Base-by-base conservation (phyloP, 2,888 invertebrate species). In the Parasteatoda lunata region DNA sequence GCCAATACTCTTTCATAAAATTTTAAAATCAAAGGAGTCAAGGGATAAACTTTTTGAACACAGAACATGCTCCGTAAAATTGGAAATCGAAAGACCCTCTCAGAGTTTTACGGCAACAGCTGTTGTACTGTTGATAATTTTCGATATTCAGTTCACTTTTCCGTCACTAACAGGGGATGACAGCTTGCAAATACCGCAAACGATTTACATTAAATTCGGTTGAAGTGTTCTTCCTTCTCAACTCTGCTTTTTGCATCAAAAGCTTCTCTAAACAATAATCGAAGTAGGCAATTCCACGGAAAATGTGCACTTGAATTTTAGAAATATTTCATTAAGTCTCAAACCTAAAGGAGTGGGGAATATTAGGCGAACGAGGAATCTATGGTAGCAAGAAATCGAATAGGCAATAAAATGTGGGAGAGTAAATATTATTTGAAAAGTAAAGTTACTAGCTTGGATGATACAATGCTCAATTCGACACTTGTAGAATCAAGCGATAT, bases 81-180 rank as follows among this genome's bases (percentile, higher is more conserved):
- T 59, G 59, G 59, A 59, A 59, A 11, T 59, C 59, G 59, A 59
- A 59, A 59, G n/a, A n/a, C 11, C 9, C 45, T 68, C 30, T n/a
- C 59, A 3, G 13, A 13, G 9, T 77, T 69, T 69, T 69, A 47
- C 47, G n/a, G 52, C n/a, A 54, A 45, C 54, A 69, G 69, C 68
- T 69, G 77, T 69, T 77, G 59, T 47, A 7, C 45, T n/a, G 52
- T 69, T 51, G 48, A 76, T 52, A 66, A 47, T 47, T 68, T 77
- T 77, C 68, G 51, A 77, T 30, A 77, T n/a, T 76, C 45, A 4
- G 52, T 52, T 47, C 48, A 68, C 8, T 59, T 77, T 69, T 54
- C 52, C 47, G 54, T 47, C 45, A 47, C 54, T 48, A 59, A 52
- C 47, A 45, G 66, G 3, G n/a, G n/a, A 9, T 59, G 59, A 59